Evolutionary conservation across 2,888 invertebrate species (phyloP).

Genomic region (Lasioglossum calceatum): DNA sequence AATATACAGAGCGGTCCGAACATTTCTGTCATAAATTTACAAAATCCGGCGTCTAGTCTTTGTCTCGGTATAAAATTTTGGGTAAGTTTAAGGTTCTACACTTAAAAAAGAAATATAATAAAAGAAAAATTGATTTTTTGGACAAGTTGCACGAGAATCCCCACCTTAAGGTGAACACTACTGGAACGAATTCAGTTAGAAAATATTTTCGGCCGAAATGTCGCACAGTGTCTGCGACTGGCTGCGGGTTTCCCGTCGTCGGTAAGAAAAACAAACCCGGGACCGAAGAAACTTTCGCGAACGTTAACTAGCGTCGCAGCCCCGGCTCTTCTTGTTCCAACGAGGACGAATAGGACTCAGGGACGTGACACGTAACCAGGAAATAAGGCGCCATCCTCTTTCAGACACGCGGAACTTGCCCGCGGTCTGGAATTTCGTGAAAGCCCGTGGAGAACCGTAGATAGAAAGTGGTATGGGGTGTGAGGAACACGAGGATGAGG

Average conservation of each 20-base stretch:
- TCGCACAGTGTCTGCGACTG: neutral
- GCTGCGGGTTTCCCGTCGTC: neutral
- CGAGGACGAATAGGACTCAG: constrained; percentile 26
- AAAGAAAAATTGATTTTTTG: no score
- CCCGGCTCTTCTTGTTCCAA: neutral
- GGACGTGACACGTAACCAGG: constrained; percentile 61
- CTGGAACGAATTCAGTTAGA: neutral
- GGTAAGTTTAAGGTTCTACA: no score
- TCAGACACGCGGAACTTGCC: constrained; percentile 48
- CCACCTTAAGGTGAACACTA: no score
- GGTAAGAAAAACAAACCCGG: neutral
- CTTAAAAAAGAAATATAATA: no score
- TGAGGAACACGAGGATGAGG: neutral
- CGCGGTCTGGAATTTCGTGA: constrained; percentile 60
- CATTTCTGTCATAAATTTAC: no score
- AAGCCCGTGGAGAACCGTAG: constrained; percentile 27
- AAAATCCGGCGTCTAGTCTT: no score
- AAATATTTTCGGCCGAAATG: neutral
- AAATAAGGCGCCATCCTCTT: constrained; percentile 50
- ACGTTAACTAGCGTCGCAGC: constrained; percentile 11
- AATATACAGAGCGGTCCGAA: no score
- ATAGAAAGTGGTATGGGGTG: neutral
- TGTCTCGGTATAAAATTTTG: no score
- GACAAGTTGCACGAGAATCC: no score
- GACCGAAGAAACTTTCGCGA: neutral